Conservation (phyloP, 2,797 vertebrate genomes). For the Moxostoma hubbsi region DNA sequence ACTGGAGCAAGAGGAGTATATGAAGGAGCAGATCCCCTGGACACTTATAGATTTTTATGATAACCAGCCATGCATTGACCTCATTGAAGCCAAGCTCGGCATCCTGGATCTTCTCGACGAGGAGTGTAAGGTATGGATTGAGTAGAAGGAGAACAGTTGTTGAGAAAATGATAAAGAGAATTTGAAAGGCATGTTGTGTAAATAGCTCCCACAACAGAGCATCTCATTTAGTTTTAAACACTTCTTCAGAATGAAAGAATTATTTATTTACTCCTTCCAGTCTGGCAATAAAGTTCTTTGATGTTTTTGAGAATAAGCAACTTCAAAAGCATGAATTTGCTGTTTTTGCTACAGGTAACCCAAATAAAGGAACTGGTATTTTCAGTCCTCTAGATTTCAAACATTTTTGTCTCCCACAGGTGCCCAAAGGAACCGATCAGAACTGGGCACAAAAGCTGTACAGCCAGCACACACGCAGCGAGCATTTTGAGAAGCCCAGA, state of each 20-base stretch:
- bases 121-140: constrained; percentile 88
- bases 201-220: background rate
- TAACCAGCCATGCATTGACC: constrained; percentile 91
- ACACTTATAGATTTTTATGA: constrained; percentile 88
- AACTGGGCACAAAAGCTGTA: constrained; percentile 97
- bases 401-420: constrained; percentile 69
- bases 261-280: constrained; percentile 38
- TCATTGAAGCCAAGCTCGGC: constrained; percentile 93
- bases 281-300: constrained; percentile 43
- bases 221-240: constrained; percentile 39
- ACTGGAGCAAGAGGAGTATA: constrained; percentile 90
- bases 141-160: background rate
- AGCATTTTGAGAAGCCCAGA: constrained; percentile 94
- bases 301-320: constrained; percentile 48
- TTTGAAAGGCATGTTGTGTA: background rate
- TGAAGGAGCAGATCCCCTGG: constrained; percentile 90
- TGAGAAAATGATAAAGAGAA: background rate
- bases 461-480: constrained; percentile 77
- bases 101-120: constrained; percentile 94
- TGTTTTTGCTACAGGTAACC: constrained; percentile 51
- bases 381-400: background rate
- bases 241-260: background rate
- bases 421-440: constrained; percentile 94
- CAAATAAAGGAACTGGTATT: constrained; percentile 30
- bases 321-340: constrained; percentile 42